Evolutionary conservation across 2,888 invertebrate genomes (phyloP), one percentile per base, ranked within the genome.

Genomic region (Agrotis exclamationis): DNA sequence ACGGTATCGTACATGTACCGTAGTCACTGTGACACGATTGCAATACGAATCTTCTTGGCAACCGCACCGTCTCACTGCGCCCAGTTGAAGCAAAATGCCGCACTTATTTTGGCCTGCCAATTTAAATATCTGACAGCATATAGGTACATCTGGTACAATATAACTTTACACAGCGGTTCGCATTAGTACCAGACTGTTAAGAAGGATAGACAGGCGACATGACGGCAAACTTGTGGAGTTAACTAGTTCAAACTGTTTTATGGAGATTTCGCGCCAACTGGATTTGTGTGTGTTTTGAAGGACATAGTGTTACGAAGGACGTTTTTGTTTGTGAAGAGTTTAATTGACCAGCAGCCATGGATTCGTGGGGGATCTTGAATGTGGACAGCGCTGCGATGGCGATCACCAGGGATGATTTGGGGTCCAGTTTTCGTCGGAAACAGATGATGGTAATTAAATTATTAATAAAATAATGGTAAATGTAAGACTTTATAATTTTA

Each of bases 351-450:
- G 68, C 76, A 83, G 88, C 83, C 75, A 98, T 98, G 98, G 97
- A 97, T 96, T 97, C 97, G 85, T 98, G 98, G 98, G 97, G 97
- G 76, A 97, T 97, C 85, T 93, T 98, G 88, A 97, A 97, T 85
- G 97, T 97, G 85, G 97, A 97, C 87, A 96, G 96, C 70, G 97
- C 97, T 57, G 95, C 97, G 60, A 97, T 97, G 76, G 97, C 97
- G 22, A 97, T 98, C 85, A 97, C 97, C 71, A 97, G 98, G 83
- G 98, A 98, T 94, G 98, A 97, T 84, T 86, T 96, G 84, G 94
- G 95, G 71, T 94, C 96, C 76, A 97, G 97, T 88, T 96, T 96
- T 86, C 91, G 96, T 20, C 88, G 93, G 78, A 96, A 94, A 86
- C 93, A 95, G 82, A 83, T 96, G 89, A 95, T 93, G 90, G 85